Percentiles rank a stretch among this genome's conserved stretches.
These are phyloP conservation scores for Polypterus senegalus DNA, from an alignment of 2,113 vertebrate species.

Conservation along the genomic window DNA sequence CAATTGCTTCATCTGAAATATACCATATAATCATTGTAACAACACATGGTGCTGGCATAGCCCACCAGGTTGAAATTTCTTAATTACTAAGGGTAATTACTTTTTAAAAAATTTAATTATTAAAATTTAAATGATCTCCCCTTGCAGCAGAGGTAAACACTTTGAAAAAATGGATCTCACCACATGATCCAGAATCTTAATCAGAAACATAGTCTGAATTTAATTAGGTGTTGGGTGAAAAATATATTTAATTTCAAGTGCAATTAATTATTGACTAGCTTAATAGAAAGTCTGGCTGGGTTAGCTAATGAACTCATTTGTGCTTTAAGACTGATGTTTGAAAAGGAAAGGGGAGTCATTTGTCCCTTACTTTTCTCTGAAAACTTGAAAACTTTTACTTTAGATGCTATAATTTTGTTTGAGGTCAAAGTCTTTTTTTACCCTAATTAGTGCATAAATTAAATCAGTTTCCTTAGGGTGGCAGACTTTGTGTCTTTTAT, in stretches of 20 bases:
- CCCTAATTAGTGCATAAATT: too few relatives aligned
- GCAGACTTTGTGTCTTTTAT: too few relatives aligned
- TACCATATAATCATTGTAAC: conserved; percentile 15
- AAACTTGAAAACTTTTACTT: too few relatives aligned
- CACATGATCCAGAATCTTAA: conserved; percentile 64
- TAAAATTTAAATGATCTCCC: conserved; percentile 62
- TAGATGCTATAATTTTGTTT: too few relatives aligned
- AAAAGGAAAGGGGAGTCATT: too few relatives aligned
- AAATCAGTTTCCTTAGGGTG: too few relatives aligned
- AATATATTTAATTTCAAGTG: conserved; percentile 95
- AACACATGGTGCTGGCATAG: conserved; percentile 34
- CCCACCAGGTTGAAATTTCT: conserved; percentile 42
- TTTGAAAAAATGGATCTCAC: conserved; percentile 59
- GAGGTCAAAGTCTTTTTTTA: too few relatives aligned
- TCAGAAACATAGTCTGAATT: conserved; percentile 72
- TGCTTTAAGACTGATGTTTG: conserved; percentile 89
- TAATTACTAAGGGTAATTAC: conserved; percentile 69
- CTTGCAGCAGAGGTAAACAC: conserved; percentile 64
- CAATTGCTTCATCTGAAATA: not conserved
- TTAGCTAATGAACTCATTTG: conserved; percentile 97
- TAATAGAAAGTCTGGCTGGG: conserved; percentile 81
- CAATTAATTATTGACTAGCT: conserved; percentile 95
- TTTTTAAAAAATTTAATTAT: conserved; percentile 53
- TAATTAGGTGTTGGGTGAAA: conserved; percentile 98
- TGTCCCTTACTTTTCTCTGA: too few relatives aligned